phyloP scores from a whole-genome alignment of 2,888 invertebrate species.

The Sycophila texana region DNA sequence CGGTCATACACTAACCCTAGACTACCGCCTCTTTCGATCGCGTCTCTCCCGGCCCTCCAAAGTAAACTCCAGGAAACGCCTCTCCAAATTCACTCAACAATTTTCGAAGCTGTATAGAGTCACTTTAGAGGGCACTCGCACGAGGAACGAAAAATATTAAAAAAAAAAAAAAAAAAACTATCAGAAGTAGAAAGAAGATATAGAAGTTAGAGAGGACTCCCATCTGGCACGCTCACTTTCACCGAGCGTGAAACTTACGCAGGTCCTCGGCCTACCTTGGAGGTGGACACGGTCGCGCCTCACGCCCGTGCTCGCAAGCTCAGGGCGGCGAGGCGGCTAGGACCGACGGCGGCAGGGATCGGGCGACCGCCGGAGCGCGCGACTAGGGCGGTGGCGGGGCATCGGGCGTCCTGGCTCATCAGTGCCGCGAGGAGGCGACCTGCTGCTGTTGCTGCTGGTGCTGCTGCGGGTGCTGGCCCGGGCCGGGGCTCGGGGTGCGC shows the following conservation, averaged over 20 bases:
- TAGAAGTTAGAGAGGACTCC: conserved; percentile 36
- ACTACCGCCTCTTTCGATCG: no score
- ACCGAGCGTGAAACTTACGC: conserved; percentile 83
- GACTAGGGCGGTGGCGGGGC: conserved; percentile 3
- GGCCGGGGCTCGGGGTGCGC: conserved; percentile 83
- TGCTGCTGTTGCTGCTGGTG: conserved; percentile 42
- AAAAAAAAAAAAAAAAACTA: background rate
- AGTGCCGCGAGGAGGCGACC: conserved; percentile 14
- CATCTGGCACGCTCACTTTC: conserved; percentile 6
- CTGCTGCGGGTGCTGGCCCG: conserved; percentile 62
- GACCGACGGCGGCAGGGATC: background rate
- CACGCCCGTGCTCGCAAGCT: background rate
- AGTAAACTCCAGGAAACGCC: background rate
- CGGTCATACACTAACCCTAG: no score
- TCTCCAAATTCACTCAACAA: background rate
- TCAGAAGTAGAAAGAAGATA: conserved; percentile 40
- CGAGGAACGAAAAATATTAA: background rate
- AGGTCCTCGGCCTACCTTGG: conserved; percentile 82
- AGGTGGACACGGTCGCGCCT: background rate
- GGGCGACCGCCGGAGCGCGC: background rate
- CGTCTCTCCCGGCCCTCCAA: background rate
- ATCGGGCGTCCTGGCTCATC: conserved; percentile 10
- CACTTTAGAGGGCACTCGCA: no score
- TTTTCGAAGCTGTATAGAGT: background rate
- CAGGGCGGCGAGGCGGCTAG: background rate